A percentile compares a stretch with the other conserved stretches of the same genome.
phyloP scores from a whole-genome alignment of 37 sponge, comb jelly and placozoan genomes.

The Tethya wilhelma region DNA sequence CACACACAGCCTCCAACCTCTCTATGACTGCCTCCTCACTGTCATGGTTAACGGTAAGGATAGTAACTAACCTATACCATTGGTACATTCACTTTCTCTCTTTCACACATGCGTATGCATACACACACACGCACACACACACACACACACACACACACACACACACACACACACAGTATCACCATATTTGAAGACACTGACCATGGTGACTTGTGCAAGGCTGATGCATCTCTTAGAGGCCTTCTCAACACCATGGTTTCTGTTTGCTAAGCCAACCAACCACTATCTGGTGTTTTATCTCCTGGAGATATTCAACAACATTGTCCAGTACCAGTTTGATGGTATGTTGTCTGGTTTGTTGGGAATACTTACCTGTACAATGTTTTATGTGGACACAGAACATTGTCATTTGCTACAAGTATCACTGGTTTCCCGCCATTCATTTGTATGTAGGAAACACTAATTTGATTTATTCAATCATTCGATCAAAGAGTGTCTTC shows the following conservation, averaged over 20 bases:
- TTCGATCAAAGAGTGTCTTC: slow-evolving; percentile 85
- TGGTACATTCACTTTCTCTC: too few relatives aligned
- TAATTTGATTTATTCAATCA: slow-evolving; percentile 84
- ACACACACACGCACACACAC: too few relatives aligned
- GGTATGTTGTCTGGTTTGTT: slow-evolving; percentile 80
- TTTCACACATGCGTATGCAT: too few relatives aligned
- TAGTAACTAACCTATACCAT: too few relatives aligned
- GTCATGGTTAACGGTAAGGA: slow-evolving; percentile 91
- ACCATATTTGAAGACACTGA: slow-evolving; percentile 91
- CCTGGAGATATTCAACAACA: slow-evolving; percentile 95
- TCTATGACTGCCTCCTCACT: slow-evolving; percentile 95
- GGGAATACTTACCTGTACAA: too few relatives aligned
- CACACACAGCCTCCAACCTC: slow-evolving; percentile 75
- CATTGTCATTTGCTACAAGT: too few relatives aligned
- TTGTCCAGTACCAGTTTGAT: slow-evolving; percentile 98
- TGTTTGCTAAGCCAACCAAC: slow-evolving; percentile 93
- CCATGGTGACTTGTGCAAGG: slow-evolving; percentile 86
- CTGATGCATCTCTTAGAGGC: slow-evolving; percentile 95
- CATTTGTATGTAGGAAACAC: slow-evolving; percentile 97
- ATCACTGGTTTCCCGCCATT: too few relatives aligned
- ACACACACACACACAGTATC: slow-evolving; percentile 69
- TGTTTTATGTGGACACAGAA: too few relatives aligned
- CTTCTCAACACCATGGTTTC: slow-evolving; percentile 96
- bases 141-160: background rate
- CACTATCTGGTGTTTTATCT: slow-evolving; percentile 96